These are phyloP conservation scores for Silurus lanzhouensis DNA, from an alignment of 2,797 vertebrate genomes.

Conservation along the genomic window DNA sequence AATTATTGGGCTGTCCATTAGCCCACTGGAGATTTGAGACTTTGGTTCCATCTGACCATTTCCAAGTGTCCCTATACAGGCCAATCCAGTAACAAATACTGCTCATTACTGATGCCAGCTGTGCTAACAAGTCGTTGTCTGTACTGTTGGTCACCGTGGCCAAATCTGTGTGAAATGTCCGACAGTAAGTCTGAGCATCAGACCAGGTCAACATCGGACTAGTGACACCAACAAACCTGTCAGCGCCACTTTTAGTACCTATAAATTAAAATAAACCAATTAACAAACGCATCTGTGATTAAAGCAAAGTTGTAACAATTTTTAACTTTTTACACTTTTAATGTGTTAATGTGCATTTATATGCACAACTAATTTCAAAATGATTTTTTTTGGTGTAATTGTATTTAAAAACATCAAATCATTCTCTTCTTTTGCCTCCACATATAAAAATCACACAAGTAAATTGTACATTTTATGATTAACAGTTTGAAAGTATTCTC, in stretches of 20 bases:
- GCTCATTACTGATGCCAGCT: neutral
- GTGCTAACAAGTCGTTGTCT: neutral
- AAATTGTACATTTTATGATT: too few species aligned
- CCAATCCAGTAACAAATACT: neutral
- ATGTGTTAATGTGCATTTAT: too few species aligned
- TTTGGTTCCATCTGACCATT: slow-evolving; percentile 1
- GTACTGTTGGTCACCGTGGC: neutral
- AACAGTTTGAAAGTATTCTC: too few species aligned
- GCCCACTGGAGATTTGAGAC: slow-evolving; percentile 4
- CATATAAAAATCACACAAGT: too few species aligned
- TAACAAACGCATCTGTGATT: neutral
- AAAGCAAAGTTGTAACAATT: too few species aligned
- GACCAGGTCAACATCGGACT: neutral
- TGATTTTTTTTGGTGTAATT: too few species aligned
- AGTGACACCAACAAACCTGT: neutral
- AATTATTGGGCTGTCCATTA: neutral
- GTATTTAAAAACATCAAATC: too few species aligned
- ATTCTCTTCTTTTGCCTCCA: too few species aligned
- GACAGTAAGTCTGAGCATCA: neutral
- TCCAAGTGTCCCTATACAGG: slow-evolving; percentile 11
- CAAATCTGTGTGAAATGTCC: slow-evolving; percentile 16
- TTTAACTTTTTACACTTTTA: too few species aligned
- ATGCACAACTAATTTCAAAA: too few species aligned
- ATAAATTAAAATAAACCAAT: neutral
- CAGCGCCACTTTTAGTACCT: neutral